Conservation (phyloP, 2,888 invertebrate species). For the Ornithoptera priamus region DNA sequence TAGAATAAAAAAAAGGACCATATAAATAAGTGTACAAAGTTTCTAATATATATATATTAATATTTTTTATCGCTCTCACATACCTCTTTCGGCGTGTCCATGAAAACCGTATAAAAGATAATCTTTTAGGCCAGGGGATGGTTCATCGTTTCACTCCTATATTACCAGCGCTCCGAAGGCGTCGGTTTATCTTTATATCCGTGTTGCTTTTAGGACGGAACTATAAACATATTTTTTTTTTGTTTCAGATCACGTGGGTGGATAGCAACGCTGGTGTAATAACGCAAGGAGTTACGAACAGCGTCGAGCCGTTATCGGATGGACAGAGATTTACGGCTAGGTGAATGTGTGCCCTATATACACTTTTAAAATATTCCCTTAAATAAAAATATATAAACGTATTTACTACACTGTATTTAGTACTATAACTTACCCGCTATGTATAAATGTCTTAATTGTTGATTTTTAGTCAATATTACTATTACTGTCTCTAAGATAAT, state of each 20-base stretch:
- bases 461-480: not conserved
- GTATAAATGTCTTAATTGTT: not conserved
- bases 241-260: slow-evolving; percentile 91
- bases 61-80: slow-evolving; percentile 1
- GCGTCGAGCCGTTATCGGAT: slow-evolving; percentile 87
- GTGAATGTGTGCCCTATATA: slow-evolving; percentile 38
- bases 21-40: not conserved
- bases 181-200: slow-evolving; percentile 20
- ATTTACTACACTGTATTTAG: not conserved
- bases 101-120: slow-evolving; percentile 7
- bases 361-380: not conserved
- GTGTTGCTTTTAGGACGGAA: slow-evolving; percentile 15
- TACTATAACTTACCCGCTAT: not conserved
- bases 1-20: too few relatives aligned
- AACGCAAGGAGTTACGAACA: slow-evolving; percentile 88
- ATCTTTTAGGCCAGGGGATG: slow-evolving; percentile 9
- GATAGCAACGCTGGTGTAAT: slow-evolving; percentile 93
- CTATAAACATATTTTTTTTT: slow-evolving; percentile 11
- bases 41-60: slow-evolving; percentile 1
- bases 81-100: not conserved
- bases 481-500: not conserved
- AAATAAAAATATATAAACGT: not conserved
- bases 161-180: slow-evolving; percentile 1
- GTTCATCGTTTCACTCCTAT: slow-evolving; percentile 3
- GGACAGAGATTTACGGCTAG: slow-evolving; percentile 90